Base-by-base conservation (phyloP, 1,140 invertebrate genomes). In the Chymomyza costata region DNA sequence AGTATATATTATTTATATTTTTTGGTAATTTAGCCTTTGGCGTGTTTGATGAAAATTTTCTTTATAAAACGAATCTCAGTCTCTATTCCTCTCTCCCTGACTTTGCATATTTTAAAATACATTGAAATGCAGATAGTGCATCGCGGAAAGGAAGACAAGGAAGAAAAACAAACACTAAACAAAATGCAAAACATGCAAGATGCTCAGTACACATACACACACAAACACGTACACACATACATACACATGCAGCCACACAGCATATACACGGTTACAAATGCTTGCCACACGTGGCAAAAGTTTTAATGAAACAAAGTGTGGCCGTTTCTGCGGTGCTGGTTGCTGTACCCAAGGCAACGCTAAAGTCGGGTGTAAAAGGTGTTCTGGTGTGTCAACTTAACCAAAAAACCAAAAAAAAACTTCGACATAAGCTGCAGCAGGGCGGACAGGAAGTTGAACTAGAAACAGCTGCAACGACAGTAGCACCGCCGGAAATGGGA, bases 221-320 rank as follows among this genome's bases (percentile, higher is more conserved):
- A 21, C 38, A 41, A 50, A 25, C 48, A 34, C 31, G 10, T 10
- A 28, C 5, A 28, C 25, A 28, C 25, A 54, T 14, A 57, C n/a
- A 40, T 15, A 46, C 13, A 28, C 10, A 32, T 11, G 47, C 15
- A 17, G 8, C 6, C 19, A 51, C 16, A 35, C 34, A n/a, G n/a
- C 17, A 21, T 28, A 32, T 37, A 64, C 15, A 35, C 19, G 30
- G 34, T 49, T 11, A 41, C 17, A 31, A 50, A 38, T 32, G 44
- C 53, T 58, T 31, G 54, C 44, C 65, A 70, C 58, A 76, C 58
- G 65, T 78, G 57, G 53, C 53, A 40, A 58, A 76, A 78, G 71
- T 78, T 78, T 78, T 80, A 78, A 80, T 78, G 71, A 78, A 78
- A 80, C 73, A 67, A 78, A 78, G 39, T 74, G 70, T 55, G 63